Percentiles rank a stretch among this genome's conserved stretches.
phyloP scores from a whole-genome alignment of 2,113 vertebrate genomes.

The Antennarius striatus region DNA sequence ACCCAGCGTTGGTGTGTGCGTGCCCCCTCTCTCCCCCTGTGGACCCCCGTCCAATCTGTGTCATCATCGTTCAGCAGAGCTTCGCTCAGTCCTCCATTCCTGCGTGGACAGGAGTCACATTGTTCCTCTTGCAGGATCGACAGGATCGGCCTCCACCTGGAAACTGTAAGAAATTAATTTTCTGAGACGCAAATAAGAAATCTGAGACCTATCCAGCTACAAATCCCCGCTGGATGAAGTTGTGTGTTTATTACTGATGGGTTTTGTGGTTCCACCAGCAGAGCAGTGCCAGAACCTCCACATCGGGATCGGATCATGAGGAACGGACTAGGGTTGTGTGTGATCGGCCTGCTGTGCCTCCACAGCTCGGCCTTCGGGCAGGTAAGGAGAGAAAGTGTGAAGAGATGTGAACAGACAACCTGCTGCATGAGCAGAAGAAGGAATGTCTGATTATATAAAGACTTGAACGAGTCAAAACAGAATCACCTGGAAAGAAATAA shows the following conservation, averaged over 20 bases:
- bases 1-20: conserved; percentile 23
- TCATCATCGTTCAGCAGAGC: conserved; percentile 48
- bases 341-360: conserved; percentile 64
- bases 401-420: no score
- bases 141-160: conserved; percentile 23
- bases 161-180: conserved; percentile 35
- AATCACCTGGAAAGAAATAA: no score
- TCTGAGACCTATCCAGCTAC: no score
- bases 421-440: no score
- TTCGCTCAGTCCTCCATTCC: conserved; percentile 18
- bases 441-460: no score
- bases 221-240: background rate
- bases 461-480: no score
- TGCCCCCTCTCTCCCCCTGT: conserved; percentile 40
- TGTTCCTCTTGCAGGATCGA: conserved; percentile 9
- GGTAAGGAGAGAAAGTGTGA: conserved; percentile 34
- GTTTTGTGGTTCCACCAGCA: background rate
- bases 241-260: background rate
- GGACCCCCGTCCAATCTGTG: conserved; percentile 32
- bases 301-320: conserved; percentile 53
- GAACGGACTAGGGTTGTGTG: conserved; percentile 38
- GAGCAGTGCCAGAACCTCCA: conserved; percentile 20
- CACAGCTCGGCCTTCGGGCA: conserved; percentile 35
- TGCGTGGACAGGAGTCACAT: conserved; percentile 32
- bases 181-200: background rate